These are phyloP conservation scores for Kryptolebias ocellatus DNA, from an alignment of 2,797 vertebrate species.

Conservation along the genomic window DNA sequence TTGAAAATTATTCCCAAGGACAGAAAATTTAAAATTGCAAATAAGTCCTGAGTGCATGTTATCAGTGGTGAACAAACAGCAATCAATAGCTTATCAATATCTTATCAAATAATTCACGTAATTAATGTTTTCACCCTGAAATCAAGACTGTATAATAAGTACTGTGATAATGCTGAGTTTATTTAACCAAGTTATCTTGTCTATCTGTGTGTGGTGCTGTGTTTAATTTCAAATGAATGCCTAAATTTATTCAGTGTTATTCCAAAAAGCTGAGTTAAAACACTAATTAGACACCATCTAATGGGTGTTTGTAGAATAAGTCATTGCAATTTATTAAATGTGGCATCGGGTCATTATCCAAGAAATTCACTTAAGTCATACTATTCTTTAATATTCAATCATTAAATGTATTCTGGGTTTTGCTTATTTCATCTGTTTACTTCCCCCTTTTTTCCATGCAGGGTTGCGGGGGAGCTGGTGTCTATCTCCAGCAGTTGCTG, in stretches of 20 bases:
- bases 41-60: too few relatives aligned
- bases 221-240: constrained; percentile 12
- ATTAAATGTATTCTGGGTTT: neutral
- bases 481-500: too few relatives aligned
- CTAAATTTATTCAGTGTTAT: constrained; percentile 13
- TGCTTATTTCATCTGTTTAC: neutral
- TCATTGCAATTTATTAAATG: neutral
- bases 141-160: constrained; percentile 4
- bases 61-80: too few relatives aligned
- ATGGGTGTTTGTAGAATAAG: neutral
- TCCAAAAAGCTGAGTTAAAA: constrained; percentile 9
- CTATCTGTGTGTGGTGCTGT: neutral
- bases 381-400: neutral
- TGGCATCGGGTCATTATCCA: neutral
- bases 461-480: too few relatives aligned
- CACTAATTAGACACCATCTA: neutral
- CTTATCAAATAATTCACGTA: constrained; percentile 2
- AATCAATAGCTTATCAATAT: neutral
- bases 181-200: neutral
- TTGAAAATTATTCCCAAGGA: too few relatives aligned
- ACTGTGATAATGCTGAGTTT: too few relatives aligned
- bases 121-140: neutral
- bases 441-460: too few relatives aligned
- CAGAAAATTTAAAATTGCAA: too few relatives aligned
- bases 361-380: neutral